Conservation (phyloP, 2,888 invertebrate species). For the Drosophila siamana region DNA sequence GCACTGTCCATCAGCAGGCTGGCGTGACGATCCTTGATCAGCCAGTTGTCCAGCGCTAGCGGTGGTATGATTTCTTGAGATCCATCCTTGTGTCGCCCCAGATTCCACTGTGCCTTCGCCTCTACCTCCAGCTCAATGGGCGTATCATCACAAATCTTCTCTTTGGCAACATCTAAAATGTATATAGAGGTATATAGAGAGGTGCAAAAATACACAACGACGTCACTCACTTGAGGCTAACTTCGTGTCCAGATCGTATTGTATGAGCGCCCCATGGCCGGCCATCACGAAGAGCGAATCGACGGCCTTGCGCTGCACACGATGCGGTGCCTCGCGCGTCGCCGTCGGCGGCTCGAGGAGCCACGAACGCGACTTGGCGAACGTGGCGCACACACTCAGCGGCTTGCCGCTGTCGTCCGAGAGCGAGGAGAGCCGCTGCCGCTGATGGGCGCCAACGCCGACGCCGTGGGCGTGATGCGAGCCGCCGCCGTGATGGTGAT, state of each 20-base stretch:
- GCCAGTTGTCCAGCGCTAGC: conserved; percentile 89
- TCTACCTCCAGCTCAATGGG: conserved; percentile 94
- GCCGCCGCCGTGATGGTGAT: conserved; percentile 26
- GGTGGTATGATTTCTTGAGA: conserved; percentile 90
- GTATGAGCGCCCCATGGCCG: conserved; percentile 93
- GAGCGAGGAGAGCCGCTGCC: conserved; percentile 90
- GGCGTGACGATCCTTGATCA: conserved; percentile 86
- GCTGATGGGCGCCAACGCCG: conserved; percentile 85
- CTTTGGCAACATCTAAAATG: conserved; percentile 92
- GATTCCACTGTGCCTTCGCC: conserved; percentile 95
- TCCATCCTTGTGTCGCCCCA: conserved; percentile 87
- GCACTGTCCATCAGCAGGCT: conserved; percentile 81
- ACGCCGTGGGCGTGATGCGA: conserved; percentile 4
- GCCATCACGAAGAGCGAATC: conserved; percentile 96
- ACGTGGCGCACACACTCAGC: conserved; percentile 91
- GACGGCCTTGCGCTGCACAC: conserved; percentile 87
- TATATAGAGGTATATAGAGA: too few species aligned
- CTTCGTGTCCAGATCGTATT: conserved; percentile 94
- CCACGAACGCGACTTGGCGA: conserved; percentile 92
- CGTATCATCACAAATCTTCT: conserved; percentile 94
- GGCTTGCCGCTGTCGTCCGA: conserved; percentile 90
- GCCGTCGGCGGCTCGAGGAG: conserved; percentile 86
- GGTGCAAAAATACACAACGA: too few species aligned
- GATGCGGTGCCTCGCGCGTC: conserved; percentile 84
- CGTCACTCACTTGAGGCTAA: conserved; percentile 85